These are phyloP conservation scores for Melitaea cinxia DNA, from an alignment of 1,140 invertebrate species.

Conservation along the genomic window DNA sequence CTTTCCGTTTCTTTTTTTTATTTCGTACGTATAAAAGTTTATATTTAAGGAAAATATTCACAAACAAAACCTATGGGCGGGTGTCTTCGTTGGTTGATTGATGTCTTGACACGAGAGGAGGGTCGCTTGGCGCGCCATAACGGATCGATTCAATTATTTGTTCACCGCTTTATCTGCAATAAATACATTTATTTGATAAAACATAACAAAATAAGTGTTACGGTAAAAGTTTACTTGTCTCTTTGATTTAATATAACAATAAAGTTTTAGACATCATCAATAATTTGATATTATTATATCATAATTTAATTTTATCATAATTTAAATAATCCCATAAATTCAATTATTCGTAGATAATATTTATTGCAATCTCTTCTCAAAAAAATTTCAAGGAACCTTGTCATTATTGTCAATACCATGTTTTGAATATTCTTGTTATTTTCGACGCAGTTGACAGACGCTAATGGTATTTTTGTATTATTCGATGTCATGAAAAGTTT, in stretches of 20 bases:
- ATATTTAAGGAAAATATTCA: not conserved
- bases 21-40: not conserved
- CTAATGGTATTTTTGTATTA: conserved; percentile 68
- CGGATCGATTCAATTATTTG: not conserved
- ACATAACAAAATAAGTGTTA: too few species aligned
- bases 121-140: not conserved
- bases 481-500: conserved; percentile 61
- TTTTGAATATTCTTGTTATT: conserved; percentile 17
- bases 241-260: too few species aligned
- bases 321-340: too few species aligned
- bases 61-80: not conserved
- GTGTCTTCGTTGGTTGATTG: not conserved
- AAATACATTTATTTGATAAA: too few species aligned
- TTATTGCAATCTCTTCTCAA: not conserved
- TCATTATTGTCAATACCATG: conserved; percentile 1
- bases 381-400: not conserved
- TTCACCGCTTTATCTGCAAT: not conserved
- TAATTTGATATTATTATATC: too few species aligned
- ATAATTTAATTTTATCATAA: too few species aligned
- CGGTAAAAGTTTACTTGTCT: too few species aligned
- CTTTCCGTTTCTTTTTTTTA: not conserved
- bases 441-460: conserved; percentile 44
- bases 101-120: not conserved
- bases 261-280: too few species aligned
- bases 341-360: too few species aligned